Evolutionary conservation across 2,888 invertebrate species (phyloP).

Genomic region (Drosophila meridiana): DNA sequence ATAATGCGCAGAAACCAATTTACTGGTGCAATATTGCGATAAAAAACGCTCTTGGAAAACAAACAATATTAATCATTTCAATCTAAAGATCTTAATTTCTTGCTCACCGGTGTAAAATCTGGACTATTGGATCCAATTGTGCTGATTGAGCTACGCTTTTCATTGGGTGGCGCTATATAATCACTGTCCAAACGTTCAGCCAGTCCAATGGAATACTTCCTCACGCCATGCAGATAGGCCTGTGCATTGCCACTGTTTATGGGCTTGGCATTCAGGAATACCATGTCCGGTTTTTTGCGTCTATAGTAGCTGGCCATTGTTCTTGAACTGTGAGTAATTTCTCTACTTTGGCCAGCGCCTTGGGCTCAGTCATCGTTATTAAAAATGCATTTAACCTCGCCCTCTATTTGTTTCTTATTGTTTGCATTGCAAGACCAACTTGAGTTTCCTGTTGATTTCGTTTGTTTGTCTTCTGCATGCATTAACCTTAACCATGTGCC

Average conservation of each 20-base stretch:
- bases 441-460: slow-evolving; percentile 77
- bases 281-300: slow-evolving; percentile 78
- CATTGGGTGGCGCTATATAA: slow-evolving; percentile 48
- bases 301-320: slow-evolving; percentile 80
- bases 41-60: slow-evolving; percentile 83
- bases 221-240: slow-evolving; percentile 67
- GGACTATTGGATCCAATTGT: slow-evolving; percentile 75
- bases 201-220: slow-evolving; percentile 81
- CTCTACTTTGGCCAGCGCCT: slow-evolving; percentile 19
- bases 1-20: slow-evolving; percentile 86
- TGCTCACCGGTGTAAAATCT: slow-evolving; percentile 72
- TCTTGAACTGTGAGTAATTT: slow-evolving; percentile 56
- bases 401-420: slow-evolving; percentile 47
- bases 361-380: slow-evolving; percentile 48
- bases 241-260: slow-evolving; percentile 70
- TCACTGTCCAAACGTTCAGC: slow-evolving; percentile 77
- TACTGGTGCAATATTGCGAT: slow-evolving; percentile 85
- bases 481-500: slow-evolving; percentile 77
- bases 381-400: slow-evolving; percentile 67
- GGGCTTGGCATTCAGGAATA: slow-evolving; percentile 84
- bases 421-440: slow-evolving; percentile 61
- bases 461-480: slow-evolving; percentile 74
- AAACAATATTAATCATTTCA: neutral
- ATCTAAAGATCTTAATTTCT: neutral
- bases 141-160: slow-evolving; percentile 72